A percentile compares a stretch with the other conserved stretches of the same genome.
Conservation (phyloP, 2,888 invertebrate species). For the Unio delphinus region DNA sequence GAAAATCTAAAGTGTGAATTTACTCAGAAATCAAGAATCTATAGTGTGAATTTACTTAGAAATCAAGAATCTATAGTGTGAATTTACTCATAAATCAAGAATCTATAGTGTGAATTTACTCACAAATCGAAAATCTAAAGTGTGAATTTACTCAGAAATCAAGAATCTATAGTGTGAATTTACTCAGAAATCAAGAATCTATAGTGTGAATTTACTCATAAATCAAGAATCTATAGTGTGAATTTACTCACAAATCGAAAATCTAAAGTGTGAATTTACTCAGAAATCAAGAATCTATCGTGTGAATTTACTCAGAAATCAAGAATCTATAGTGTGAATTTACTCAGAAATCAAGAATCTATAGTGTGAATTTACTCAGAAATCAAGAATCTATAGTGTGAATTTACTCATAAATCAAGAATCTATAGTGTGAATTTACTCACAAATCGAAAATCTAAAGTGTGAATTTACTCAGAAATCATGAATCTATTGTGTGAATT, state of each 20-base stretch:
- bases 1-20: slow-evolving; percentile 19
- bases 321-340: slow-evolving; percentile 19
- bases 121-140: slow-evolving; percentile 4
- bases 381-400: slow-evolving; percentile 9
- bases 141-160: slow-evolving; percentile 29
- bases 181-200: slow-evolving; percentile 7
- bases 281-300: slow-evolving; percentile 3
- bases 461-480: slow-evolving; percentile 25
- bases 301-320: slow-evolving; percentile 29
- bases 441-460: slow-evolving; percentile 4
- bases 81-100: slow-evolving; percentile 24
- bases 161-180: slow-evolving; percentile 19
- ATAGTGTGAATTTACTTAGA: slow-evolving; percentile 29
- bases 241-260: slow-evolving; percentile 24
- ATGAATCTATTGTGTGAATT: slow-evolving; percentile 20
- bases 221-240: slow-evolving; percentile 9
- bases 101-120: slow-evolving; percentile 24
- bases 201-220: slow-evolving; percentile 28
- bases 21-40: slow-evolving; percentile 7
- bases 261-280: slow-evolving; percentile 24
- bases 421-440: slow-evolving; percentile 24
- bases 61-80: slow-evolving; percentile 9
- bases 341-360: slow-evolving; percentile 7
- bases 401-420: slow-evolving; percentile 24
- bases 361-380: slow-evolving; percentile 28